Conservation (phyloP, 2,113 vertebrate species). For the Tetrao urogallus region DNA sequence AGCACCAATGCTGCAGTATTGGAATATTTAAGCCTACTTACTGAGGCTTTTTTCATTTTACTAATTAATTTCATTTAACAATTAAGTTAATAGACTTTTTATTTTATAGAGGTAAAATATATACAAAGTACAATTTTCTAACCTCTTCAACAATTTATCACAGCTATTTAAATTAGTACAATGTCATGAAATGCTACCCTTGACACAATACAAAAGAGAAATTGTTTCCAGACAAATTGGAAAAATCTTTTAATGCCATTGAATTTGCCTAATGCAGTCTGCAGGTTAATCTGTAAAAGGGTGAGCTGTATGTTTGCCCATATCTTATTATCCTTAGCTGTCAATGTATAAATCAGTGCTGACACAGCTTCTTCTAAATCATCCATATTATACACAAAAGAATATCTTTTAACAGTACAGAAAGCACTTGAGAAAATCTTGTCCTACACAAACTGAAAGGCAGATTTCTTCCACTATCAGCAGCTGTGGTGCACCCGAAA, state of each 20-base stretch:
- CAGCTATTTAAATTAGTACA: conserved; percentile 84
- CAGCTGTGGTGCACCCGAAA: not conserved
- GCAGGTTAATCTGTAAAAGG: conserved; percentile 88
- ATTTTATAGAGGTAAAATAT: conserved; percentile 82
- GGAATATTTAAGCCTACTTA: conserved; percentile 51
- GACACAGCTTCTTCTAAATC: conserved; percentile 84
- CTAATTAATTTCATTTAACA: conserved; percentile 83
- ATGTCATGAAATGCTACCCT: conserved; percentile 83
- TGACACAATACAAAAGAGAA: conserved; percentile 85
- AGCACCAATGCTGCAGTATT: not conserved
- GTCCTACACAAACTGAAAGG: conserved; percentile 60
- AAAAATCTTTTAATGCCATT: conserved; percentile 87
- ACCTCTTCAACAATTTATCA: conserved; percentile 84
- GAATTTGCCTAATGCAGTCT: conserved; percentile 91
- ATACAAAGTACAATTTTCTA: conserved; percentile 77
- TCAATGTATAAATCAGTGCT: conserved; percentile 87
- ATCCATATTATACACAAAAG: conserved; percentile 75
- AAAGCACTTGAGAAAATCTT: conserved; percentile 72
- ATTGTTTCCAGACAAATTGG: conserved; percentile 89
- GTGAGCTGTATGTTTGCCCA: conserved; percentile 81
- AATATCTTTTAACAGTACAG: conserved; percentile 57
- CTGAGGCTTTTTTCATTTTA: conserved; percentile 64
- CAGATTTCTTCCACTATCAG: conserved; percentile 50
- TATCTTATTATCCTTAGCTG: conserved; percentile 87
- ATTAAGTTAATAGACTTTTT: conserved; percentile 85